Evolutionary conservation across 64 coral and sea anemone genomes (phyloP).

Genomic region (Catalaphyllia jardinei): DNA sequence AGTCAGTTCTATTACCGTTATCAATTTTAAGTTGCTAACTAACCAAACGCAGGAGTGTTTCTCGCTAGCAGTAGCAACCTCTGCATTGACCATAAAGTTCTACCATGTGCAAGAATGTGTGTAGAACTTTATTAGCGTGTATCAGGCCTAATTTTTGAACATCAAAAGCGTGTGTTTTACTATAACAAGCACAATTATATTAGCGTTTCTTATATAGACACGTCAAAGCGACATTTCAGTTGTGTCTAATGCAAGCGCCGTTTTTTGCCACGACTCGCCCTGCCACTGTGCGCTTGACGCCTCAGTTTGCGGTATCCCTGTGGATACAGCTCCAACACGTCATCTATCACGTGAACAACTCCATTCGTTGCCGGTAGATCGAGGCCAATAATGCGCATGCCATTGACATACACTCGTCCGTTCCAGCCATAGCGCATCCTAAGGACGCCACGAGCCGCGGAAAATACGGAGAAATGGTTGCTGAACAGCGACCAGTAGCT

Average conservation of each 20-base stretch:
- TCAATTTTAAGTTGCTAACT: no score
- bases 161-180: no score
- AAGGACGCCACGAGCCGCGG: slow-evolving; percentile 54
- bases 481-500: slow-evolving; percentile 91
- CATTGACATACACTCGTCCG: slow-evolving; percentile 44
- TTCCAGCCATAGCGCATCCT: slow-evolving; percentile 7
- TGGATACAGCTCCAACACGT: slow-evolving; percentile 43
- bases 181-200: no score
- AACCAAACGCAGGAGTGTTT: no score
- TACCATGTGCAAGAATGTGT: no score
- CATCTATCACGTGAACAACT: slow-evolving; percentile 72
- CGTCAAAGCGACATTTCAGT: neutral
- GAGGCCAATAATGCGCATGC: slow-evolving; percentile 4
- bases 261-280: slow-evolving; percentile 13
- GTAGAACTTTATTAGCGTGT: no score
- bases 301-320: slow-evolving; percentile 6
- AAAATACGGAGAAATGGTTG: slow-evolving; percentile 12
- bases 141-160: no score
- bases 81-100: no score
- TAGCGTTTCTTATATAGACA: no score
- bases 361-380: slow-evolving; percentile 79
- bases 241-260: neutral
- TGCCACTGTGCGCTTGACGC: neutral
- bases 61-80: no score
- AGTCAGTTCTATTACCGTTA: no score